A percentile compares a stretch with the other conserved stretches of the same genome.
Evolutionary conservation across 2,888 invertebrate species (phyloP).

Genomic region (Diabrotica balteata): DNA sequence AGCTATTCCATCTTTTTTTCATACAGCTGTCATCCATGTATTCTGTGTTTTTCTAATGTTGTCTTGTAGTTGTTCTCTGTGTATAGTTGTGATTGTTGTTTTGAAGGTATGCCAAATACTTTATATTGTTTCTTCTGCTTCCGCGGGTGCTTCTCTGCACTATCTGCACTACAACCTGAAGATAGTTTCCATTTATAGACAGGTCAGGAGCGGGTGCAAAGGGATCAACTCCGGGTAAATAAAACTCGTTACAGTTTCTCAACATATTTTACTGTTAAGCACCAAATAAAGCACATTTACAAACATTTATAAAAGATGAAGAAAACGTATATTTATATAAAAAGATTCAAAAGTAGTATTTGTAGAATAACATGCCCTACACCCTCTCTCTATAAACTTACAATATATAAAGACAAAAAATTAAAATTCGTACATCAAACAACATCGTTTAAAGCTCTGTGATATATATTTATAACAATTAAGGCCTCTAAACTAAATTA

Average conservation of each 20-base stretch:
- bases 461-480: constrained; percentile 39
- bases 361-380: constrained; percentile 43
- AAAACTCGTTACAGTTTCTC: constrained; percentile 36
- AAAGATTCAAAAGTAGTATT: constrained; percentile 38
- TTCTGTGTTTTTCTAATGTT: no score
- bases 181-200: no score
- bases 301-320: constrained; percentile 48
- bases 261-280: constrained; percentile 48
- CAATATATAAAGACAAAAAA: constrained; percentile 23
- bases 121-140: no score
- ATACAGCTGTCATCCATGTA: no score
- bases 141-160: no score
- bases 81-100: no score
- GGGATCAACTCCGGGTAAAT: constrained; percentile 11
- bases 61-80: no score
- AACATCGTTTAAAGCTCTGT: constrained; percentile 37
- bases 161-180: no score
- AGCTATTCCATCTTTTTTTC: no score
- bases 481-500: constrained; percentile 49
- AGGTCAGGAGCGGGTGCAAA: background rate
- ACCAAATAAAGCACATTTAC: constrained; percentile 51
- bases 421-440: constrained; percentile 35
- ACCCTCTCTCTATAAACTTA: constrained; percentile 42
- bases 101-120: no score
- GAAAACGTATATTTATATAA: constrained; percentile 39